phyloP scores from a whole-genome alignment of 2,888 invertebrate species.

The Dascillus cervinus region DNA sequence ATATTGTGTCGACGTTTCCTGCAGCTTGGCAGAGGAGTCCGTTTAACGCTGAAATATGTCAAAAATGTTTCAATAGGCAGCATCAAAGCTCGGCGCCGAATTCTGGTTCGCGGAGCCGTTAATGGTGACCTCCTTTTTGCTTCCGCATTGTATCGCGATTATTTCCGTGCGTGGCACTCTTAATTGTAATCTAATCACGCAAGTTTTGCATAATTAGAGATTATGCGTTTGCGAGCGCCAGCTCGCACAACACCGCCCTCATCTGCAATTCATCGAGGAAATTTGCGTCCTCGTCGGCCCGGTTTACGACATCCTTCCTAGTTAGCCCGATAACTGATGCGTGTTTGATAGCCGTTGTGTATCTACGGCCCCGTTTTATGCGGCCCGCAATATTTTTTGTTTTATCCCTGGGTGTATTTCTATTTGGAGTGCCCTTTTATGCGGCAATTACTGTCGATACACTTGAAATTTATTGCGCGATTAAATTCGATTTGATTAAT shows the following conservation, averaged over 20 bases:
- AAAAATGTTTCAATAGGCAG: conserved; percentile 11
- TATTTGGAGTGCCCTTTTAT: conserved; percentile 8
- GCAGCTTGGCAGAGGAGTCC: conserved; percentile 11
- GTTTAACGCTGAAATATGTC: conserved; percentile 14
- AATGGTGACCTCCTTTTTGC: conserved; percentile 18
- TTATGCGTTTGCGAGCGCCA: conserved; percentile 5
- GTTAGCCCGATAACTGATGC: conserved; percentile 24
- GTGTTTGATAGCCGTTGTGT: conserved; percentile 22
- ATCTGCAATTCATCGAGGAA: conserved; percentile 12
- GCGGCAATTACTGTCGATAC: conserved; percentile 12
- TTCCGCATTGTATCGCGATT: conserved; percentile 23
- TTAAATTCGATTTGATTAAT: conserved; percentile 10
- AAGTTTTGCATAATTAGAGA: conserved; percentile 11
- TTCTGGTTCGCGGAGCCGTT: conserved; percentile 13
- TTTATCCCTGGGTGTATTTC: conserved; percentile 10
- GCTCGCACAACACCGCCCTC: conserved; percentile 6
- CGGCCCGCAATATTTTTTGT: conserved; percentile 6
- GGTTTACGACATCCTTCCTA: conserved; percentile 22
- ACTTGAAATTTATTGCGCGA: conserved; percentile 7
- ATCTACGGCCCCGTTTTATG: conserved; percentile 8
- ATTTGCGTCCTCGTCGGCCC: conserved; percentile 4
- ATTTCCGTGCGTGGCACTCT: conserved; percentile 26
- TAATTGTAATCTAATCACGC: conserved; percentile 10
- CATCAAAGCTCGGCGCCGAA: conserved; percentile 13
- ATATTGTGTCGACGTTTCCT: too few relatives aligned